Base-by-base conservation (phyloP, 2,888 invertebrate genomes). In the Sipha maydis region DNA sequence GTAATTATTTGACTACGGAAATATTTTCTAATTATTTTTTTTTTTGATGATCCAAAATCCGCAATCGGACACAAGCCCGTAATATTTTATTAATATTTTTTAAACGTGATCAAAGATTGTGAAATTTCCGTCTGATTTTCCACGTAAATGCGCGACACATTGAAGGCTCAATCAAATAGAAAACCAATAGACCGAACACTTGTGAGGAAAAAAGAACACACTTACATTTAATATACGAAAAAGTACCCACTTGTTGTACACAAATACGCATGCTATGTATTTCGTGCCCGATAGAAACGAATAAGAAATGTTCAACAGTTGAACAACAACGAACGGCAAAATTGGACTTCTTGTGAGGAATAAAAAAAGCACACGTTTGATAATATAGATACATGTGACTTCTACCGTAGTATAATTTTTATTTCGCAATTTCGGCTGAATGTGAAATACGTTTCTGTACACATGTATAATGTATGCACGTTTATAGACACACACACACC, bases 311-410 rank as follows among this genome's bases (percentile, higher is more conserved):
- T 8, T 67, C 8, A 56, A 56, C 56, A 14, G 17, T 56, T 21
- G 14, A 19, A n/a, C 34, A 38, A 56, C 75, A 56, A 75, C 75
- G 56, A 75, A 84, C 75, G 41, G 75, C 75, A 84, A 75, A 84
- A 76, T 84, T 84, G 83, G 83, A 84, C 83, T 75, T 75, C 83
- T 75, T 61, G 38, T 56, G 41, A 76, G 75, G 83, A 61, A 38
- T 75, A 84, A 84, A 84, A 84, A 76, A 84, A n/a, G n/a, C n/a
- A 75, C 83, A 21, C 83, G 38, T 38, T 19, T 54, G 21, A 7
- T 48, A 71, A 31, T 34, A 73, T 48, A 67, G 1, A 7, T 67
- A 41, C 28, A 69, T n/a, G 17, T 71, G 34, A 8, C 67, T 67
- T 67, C n/a, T 67, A 9, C 56, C 14, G 3, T n/a, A 38, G 21